Evolutionary conservation across 2,113 vertebrate genomes (phyloP), one percentile per base, ranked within the genome.

Genomic region (Prionailurus viverrinus): DNA sequence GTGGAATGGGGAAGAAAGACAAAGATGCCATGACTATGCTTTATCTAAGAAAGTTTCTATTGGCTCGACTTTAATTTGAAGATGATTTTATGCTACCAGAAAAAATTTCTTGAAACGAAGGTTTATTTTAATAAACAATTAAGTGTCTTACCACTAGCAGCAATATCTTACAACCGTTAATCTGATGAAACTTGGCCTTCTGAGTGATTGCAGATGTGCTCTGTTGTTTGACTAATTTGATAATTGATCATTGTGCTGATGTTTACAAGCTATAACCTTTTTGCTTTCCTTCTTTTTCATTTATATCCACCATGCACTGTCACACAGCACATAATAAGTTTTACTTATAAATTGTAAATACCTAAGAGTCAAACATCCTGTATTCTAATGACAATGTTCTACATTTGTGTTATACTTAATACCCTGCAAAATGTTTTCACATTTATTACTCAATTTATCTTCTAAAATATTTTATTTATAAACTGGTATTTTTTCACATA

Each of bases 61-160:
- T 87, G 51, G 3, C 66, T 94, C 55, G 36, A 93, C 1, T 71
- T 92, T 61, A 92, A 96, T 33, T 94, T 82, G 58, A 93, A 89
- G 58, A 91, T n/a, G 6, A 78, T 78, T 94, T 94, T 90, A 66
- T 73, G 45, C 51, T 84, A 94, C 23, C 10, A n/a, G 74, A 51
- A 55, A 69, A 65, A 45, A n/a, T 21, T 9, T 74, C 21, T 90
- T 85, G 18, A n/a, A 71, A 93, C 33, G 21, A 78, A 80, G 29
- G 68, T 93, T 96, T 83, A 66, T 93, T 58, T 83, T 74, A 58
- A 15, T 55, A 84, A 71, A 71, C 29, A 85, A 83, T 36, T n/a
- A 66, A 86, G 51, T 16, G 11, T 90, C 69, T 93, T 87, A 61
- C 55, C 53, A 45, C 23, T 4, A 33, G 41, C n/a, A 66, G 63